Evolutionary conservation across 2,797 vertebrate species (phyloP), one percentile per base, ranked within the genome.

Genomic region (Fistularia tabacaria): DNA sequence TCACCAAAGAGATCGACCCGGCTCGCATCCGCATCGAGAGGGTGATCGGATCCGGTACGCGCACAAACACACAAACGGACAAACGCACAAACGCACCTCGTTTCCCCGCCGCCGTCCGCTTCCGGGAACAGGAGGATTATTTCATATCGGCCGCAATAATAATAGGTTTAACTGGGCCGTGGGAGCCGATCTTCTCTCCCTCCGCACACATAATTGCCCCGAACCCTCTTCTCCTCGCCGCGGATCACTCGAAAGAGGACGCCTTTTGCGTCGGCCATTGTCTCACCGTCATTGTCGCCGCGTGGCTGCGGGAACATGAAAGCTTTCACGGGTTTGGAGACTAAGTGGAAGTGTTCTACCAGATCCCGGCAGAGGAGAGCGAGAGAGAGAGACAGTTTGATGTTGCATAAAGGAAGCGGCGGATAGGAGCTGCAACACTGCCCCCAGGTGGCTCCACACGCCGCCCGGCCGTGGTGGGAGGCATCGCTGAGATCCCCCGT

Each of bases 1-100:
- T 97, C 90, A 94, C 95, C 76, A 97, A 96, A 77, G 95, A 97
- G 84, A 97, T 97, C 52, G 95, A 97, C 81, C 94, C 95, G 1
- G 92, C 91, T 73, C 92, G 94, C 76, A 97, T 97, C 74, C 94
- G 94, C 44, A 97, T 97, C 59, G 95, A 97, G 81, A 94, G 93
- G 88, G 95, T 97, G 67, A 97, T 97, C 71, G 95, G 95, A 66
- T 94, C 94, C 79, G 95, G 95, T 97, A 76, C 7, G 12, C 9
- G 13, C 56, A 41, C 36, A 53, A 13, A 43, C 25, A 45, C 14
- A 3, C 61, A 43, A 47, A 55, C 59, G 36, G 60, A 36, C n/a
- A n/a, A n/a, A n/a, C n/a, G n/a, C n/a, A n/a, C n/a, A n/a, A n/a
- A n/a, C n/a, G n/a, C n/a, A n/a, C n/a, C n/a, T n/a, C n/a, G 7